These are phyloP conservation scores for Oncorhynchus clarkii DNA, from an alignment of 2,113 vertebrate genomes.

Conservation along the genomic window DNA sequence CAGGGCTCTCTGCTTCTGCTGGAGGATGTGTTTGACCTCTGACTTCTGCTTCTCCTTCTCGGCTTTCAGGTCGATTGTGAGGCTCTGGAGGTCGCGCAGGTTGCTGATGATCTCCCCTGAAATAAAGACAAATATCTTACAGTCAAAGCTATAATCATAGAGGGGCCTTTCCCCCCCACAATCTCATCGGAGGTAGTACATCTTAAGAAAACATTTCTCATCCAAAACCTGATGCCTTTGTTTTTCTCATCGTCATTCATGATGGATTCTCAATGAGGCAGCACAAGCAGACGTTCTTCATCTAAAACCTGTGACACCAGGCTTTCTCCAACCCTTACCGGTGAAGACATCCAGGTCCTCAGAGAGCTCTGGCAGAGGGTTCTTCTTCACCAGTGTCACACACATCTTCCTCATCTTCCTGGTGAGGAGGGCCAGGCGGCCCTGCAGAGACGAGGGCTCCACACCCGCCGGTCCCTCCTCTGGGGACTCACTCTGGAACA, in stretches of 20 bases:
- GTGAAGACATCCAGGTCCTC: conserved; percentile 89
- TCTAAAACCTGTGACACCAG: too few relatives aligned
- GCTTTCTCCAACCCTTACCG: conserved; percentile 61
- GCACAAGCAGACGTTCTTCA: too few relatives aligned
- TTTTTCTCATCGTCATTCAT: too few relatives aligned
- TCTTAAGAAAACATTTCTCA: too few relatives aligned
- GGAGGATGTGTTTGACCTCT: conserved; percentile 91
- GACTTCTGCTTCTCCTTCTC: conserved; percentile 89
- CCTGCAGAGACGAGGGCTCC: conserved; percentile 71
- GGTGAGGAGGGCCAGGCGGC: conserved; percentile 80
- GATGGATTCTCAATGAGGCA: too few relatives aligned
- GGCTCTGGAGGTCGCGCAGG: conserved; percentile 80
- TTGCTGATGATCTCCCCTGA: conserved; percentile 85
- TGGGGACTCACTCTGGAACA: conserved; percentile 49
- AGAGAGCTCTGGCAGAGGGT: conserved; percentile 74
- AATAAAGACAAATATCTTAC: background rate
- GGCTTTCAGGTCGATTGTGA: conserved; percentile 75
- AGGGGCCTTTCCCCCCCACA: too few relatives aligned
- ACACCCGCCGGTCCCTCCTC: conserved; percentile 34
- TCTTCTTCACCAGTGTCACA: conserved; percentile 75
- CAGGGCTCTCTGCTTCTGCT: conserved; percentile 92
- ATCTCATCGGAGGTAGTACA: too few relatives aligned
- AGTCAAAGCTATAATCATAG: background rate
- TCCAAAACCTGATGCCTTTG: too few relatives aligned
- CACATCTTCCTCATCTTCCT: conserved; percentile 90